These are phyloP conservation scores for Strigops habroptila DNA, from an alignment of 2,113 vertebrate genomes.

Conservation along the genomic window DNA sequence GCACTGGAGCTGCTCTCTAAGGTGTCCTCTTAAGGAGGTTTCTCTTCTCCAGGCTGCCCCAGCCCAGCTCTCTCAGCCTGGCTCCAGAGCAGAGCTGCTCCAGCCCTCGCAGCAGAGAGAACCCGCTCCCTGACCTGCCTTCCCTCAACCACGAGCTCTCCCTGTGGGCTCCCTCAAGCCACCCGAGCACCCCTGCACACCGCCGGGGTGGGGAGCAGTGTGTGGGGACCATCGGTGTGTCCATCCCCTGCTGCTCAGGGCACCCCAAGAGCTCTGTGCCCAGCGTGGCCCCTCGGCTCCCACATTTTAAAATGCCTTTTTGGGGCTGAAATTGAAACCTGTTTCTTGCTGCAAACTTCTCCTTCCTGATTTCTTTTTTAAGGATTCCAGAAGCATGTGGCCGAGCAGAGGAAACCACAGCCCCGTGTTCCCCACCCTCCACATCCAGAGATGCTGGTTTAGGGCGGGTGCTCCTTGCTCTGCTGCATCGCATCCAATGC, in stretches of 20 bases:
- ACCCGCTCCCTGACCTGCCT: neutral
- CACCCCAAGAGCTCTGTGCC: rapidly evolving
- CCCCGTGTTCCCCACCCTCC: neutral
- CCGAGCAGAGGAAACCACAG: neutral
- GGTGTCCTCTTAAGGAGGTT: neutral
- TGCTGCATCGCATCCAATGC: rapidly evolving
- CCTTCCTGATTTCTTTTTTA: constrained; percentile 22
- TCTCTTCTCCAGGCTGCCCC: neutral
- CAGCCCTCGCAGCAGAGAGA: neutral
- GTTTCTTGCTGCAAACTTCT: neutral
- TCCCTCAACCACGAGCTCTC: neutral
- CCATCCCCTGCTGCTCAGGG: neutral
- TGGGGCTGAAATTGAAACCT: neutral
- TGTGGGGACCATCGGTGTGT: rapidly evolving
- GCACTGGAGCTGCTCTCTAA: no score
- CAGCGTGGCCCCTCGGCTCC: neutral
- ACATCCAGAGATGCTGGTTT: neutral
- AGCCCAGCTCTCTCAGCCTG: neutral
- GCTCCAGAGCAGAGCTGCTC: neutral
- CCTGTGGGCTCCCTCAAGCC: neutral
- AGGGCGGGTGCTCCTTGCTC: neutral
- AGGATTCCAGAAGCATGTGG: neutral
- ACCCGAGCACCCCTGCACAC: rapidly evolving
- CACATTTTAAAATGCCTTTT: neutral
- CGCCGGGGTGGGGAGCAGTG: neutral